These are phyloP conservation scores for Drosophila tripunctata DNA, from an alignment of 2,888 invertebrate genomes.

Conservation along the genomic window DNA sequence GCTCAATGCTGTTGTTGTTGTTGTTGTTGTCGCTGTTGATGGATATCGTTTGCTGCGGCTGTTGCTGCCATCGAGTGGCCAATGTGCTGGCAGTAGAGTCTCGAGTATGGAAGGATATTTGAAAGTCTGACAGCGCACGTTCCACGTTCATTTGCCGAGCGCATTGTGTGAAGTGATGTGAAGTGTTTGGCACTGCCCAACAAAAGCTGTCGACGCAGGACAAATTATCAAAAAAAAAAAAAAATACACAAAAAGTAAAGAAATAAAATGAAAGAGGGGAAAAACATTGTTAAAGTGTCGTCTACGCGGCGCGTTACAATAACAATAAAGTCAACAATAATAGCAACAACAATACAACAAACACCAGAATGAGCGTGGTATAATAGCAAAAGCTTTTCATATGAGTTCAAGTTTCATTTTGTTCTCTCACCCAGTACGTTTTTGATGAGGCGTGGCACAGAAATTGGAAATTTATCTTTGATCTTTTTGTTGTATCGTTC, in stretches of 20 bases:
- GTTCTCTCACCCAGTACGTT: slow-evolving; percentile 37
- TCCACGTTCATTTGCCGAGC: slow-evolving; percentile 63
- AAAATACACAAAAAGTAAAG: slow-evolving; percentile 1
- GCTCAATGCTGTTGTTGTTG: neutral
- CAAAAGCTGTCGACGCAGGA: slow-evolving; percentile 69
- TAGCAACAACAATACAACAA: slow-evolving; percentile 54
- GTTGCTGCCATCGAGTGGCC: slow-evolving; percentile 34
- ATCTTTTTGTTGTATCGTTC: slow-evolving; percentile 70
- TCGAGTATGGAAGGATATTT: slow-evolving; percentile 24
- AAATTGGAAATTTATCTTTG: slow-evolving; percentile 79
- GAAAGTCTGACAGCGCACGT: slow-evolving; percentile 28
- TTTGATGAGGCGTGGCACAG: slow-evolving; percentile 74
- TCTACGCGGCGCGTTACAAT: slow-evolving; percentile 71
- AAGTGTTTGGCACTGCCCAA: slow-evolving; percentile 72
- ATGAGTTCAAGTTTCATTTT: slow-evolving; percentile 55
- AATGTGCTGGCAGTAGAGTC: slow-evolving; percentile 13
- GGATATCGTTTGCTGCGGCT: slow-evolving; percentile 1
- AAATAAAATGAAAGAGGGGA: neutral
- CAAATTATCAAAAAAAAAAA: slow-evolving; percentile 34
- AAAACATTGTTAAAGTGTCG: slow-evolving; percentile 69
- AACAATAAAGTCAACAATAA: slow-evolving; percentile 73
- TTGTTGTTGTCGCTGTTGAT: neutral
- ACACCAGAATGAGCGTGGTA: slow-evolving; percentile 55
- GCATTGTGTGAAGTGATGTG: slow-evolving; percentile 63
- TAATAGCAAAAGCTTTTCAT: slow-evolving; percentile 74